Evolutionary conservation across 2,888 invertebrate species (phyloP), one percentile per base, ranked within the genome.

Genomic region (Drosophila acutilabella): DNA sequence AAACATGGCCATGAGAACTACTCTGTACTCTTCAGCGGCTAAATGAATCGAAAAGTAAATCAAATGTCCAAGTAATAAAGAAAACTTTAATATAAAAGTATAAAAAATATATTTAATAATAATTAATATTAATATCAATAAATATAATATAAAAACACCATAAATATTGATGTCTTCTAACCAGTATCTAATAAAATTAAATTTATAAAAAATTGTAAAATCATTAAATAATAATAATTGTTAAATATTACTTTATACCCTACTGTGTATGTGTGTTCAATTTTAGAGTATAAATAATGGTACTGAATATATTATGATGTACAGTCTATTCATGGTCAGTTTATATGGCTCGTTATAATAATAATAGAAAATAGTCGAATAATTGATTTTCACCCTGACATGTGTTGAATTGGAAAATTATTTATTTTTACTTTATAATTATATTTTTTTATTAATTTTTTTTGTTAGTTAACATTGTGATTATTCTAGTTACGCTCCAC

Each of bases 351-450:
- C 4, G 47, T 64, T 68, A 59, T 30, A 7, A 53, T 69, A 65
- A 74, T 62, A 64, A 66, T 71, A 33, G 47, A 16, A 65, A 79
- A 45, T 45, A 41, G 18, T 47, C 65, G 38, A 10, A 11, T 71
- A 76, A 75, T 78, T 76, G 78, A 86, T 82, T 86, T 88, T 70
- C 74, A 70, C 77, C 60, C 20, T 62, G 42, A 23, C 33, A 50
- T 42, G 42, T 30, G 14, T 7, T 36, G 51, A 42, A 61, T 56
- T 64, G 52, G 67, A 69, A 64, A 65, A 54, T 44, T 44, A 16
- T n/a, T 13, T 13, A 30, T 56, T 41, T 23, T 51, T 2, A 30
- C 44, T 61, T 23, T 6, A 23, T 6, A 23, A 6, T 23, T 23
- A 1, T 23, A 23, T 23, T 23, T 6, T 20, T 64, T 66, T 50